Evolutionary conservation across 2,888 invertebrate genomes (phyloP), one percentile per base, ranked within the genome.

Genomic region (Piscicola geometra): DNA sequence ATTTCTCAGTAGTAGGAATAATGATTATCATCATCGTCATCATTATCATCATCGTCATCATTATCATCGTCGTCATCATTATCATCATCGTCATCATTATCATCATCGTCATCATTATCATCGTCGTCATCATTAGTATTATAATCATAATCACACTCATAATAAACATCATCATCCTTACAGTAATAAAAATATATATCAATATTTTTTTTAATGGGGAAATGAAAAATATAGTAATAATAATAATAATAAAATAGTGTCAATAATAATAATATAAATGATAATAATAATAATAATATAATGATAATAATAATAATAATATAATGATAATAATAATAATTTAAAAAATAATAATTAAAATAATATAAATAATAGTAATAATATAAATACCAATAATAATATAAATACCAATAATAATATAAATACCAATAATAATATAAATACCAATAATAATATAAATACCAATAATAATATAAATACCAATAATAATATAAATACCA

Each of bases 141-240:
- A 71, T 71, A 41, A 71, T 71, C 41, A 71, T 71, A 41, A 72
- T 72, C 56, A 72, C 56, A 56, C 56, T 72, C 56, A 18, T 72
- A 56, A 72, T 72, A 56, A 18, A 18, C 56, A 72, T 72, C 56
- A 72, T 72, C 56, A 72, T 72, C 56, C 56, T 72, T 72, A 72
- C 56, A 56, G 56, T 72, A 56, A 72, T 72, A 28, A 72, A 28
- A 41, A 71, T 71, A 41, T 41, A 41, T 71, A 71, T 36, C 18
- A 36, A 9, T 71, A 71, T 41, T 47, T 41, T 71, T 41, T 41
- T 41, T 71, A 71, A 12, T 50, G 41, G 2, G 3, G 18, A 18
- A 18, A 41, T 41, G 5, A 41, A 9, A 9, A 41, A 9, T 41
- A 41, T 41, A 9, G 15, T 41, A 9, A 41, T 41, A 9, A 41